Conservation (phyloP, 1,140 invertebrate genomes). For the Tribolium madens region DNA sequence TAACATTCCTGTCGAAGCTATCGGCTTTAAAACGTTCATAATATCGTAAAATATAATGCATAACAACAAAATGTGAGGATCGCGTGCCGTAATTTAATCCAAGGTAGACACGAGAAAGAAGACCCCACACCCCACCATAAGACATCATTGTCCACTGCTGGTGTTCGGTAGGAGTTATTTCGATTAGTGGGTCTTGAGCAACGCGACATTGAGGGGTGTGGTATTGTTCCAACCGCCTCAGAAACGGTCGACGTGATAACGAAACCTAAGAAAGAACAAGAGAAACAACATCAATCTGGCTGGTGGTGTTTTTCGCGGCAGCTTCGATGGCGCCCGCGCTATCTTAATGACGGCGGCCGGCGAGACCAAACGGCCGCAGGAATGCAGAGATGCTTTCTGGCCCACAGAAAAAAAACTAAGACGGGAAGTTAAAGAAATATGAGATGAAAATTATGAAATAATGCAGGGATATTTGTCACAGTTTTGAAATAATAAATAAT, state of each 20-base stretch:
- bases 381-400: slow-evolving; percentile 31
- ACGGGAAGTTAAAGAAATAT: not conserved
- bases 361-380: slow-evolving; percentile 29
- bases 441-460: not conserved
- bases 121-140: not conserved
- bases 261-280: not conserved
- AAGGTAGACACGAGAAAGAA: not conserved
- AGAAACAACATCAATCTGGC: slow-evolving; percentile 26
- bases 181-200: not conserved
- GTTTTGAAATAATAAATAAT: no score
- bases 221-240: not conserved
- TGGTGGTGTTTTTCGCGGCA: slow-evolving; percentile 41
- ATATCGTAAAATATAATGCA: slow-evolving; percentile 27
- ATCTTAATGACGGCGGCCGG: slow-evolving; percentile 61
- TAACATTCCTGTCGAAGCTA: slow-evolving; percentile 3
- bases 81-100: slow-evolving; percentile 26
- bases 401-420: not conserved
- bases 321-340: slow-evolving; percentile 59
- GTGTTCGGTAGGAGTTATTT: not conserved
- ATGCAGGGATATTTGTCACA: not conserved
- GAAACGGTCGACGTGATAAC: not conserved
- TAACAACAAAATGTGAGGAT: slow-evolving; percentile 4
- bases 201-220: not conserved
- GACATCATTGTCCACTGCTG: not conserved
- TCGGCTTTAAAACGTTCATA: slow-evolving; percentile 17